These are phyloP conservation scores for Brachionus asplanchnoidis DNA, from an alignment of 1,140 invertebrate species.

Conservation along the genomic window DNA sequence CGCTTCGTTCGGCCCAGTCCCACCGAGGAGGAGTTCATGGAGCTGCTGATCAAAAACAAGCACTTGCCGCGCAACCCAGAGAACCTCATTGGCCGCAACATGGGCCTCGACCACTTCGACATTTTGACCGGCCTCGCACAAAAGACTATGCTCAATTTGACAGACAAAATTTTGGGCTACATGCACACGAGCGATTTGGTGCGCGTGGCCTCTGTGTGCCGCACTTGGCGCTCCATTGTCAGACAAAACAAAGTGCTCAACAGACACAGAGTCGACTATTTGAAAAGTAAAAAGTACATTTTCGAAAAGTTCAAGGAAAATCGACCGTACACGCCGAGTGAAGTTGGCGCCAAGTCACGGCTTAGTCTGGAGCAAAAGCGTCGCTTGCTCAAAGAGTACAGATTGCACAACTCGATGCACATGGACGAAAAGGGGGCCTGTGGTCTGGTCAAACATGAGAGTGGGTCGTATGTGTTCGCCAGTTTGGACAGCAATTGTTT, in stretches of 20 bases:
- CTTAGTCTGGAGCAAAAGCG: neutral
- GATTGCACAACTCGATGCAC: neutral
- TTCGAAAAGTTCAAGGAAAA: slow-evolving; percentile 35
- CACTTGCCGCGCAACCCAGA: slow-evolving; percentile 27
- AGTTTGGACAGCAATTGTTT: neutral
- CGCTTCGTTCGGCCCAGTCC: neutral
- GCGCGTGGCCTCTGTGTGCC: neutral
- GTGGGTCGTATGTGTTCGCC: neutral
- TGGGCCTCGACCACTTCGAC: slow-evolving; percentile 23
- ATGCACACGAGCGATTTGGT: neutral
- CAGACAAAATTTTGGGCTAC: neutral
- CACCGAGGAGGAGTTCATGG: slow-evolving; percentile 38
- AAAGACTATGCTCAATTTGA: neutral
- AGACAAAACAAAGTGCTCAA: neutral
- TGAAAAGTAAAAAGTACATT: neutral
- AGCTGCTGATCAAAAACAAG: slow-evolving; percentile 16
- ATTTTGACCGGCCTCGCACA: neutral
- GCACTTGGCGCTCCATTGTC: neutral
- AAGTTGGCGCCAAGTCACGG: neutral
- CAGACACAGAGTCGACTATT: neutral
- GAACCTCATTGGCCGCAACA: slow-evolving; percentile 6
- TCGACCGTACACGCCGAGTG: neutral
- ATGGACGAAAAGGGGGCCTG: neutral
- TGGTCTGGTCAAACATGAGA: neutral
- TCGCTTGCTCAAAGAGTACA: neutral